phyloP scores from a whole-genome alignment of 2,113 vertebrate species.

The Himantopus leucocephalus region DNA sequence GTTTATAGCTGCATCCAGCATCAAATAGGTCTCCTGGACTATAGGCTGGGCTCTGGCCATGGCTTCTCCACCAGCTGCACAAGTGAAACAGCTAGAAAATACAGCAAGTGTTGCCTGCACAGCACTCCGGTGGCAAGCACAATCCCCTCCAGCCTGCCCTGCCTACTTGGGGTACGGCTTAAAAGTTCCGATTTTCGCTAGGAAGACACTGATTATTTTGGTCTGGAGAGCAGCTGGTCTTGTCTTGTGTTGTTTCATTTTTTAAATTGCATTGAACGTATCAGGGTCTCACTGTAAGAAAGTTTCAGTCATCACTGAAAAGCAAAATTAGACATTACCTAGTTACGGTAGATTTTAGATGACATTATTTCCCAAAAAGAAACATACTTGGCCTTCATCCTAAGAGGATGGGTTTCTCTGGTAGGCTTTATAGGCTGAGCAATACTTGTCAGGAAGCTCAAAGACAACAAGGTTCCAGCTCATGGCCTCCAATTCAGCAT shows the following conservation, averaged over 20 bases:
- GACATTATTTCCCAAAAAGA: neutral
- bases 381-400: neutral
- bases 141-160: neutral
- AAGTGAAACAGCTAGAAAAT: neutral
- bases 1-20: neutral
- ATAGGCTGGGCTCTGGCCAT: neutral
- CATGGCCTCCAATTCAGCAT: neutral
- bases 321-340: neutral
- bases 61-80: neutral
- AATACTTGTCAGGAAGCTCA: neutral
- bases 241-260: neutral
- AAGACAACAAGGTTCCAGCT: neutral
- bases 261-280: neutral
- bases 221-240: neutral
- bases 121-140: neutral
- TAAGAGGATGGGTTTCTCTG: neutral
- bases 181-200: neutral
- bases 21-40: neutral
- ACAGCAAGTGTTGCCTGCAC: neutral
- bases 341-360: neutral
- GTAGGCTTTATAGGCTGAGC: neutral
- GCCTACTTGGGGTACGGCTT: neutral
- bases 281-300: neutral
- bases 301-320: neutral
- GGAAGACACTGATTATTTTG: neutral